Evolutionary conservation across 2,113 vertebrate genomes (phyloP).

Genomic region (Scolopax mira): DNA sequence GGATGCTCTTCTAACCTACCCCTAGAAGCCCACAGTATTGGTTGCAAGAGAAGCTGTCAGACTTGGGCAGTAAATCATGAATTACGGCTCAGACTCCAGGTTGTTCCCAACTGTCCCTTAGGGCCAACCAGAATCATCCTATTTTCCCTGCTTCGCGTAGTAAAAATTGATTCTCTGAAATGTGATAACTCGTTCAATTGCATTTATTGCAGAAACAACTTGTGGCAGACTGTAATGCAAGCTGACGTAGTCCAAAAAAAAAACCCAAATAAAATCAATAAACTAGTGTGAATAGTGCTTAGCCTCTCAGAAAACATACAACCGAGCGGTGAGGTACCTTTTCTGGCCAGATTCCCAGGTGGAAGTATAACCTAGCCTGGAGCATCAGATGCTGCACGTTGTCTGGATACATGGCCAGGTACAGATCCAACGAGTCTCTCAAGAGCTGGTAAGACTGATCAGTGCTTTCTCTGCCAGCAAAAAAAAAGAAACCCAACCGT

Average conservation of each 20-base stretch:
- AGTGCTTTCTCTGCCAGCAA: slow-evolving; percentile 85
- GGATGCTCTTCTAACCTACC: background rate
- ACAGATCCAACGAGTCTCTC: slow-evolving; percentile 94
- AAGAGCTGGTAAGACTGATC: slow-evolving; percentile 97
- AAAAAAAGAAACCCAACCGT: background rate
- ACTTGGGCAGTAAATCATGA: background rate
- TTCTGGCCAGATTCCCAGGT: slow-evolving; percentile 98
- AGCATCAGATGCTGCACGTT: slow-evolving; percentile 96
- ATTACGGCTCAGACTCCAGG: background rate
- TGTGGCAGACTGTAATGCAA: slow-evolving; percentile 1
- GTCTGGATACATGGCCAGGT: slow-evolving; percentile 96
- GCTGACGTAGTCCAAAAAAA: background rate
- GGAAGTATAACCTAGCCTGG: slow-evolving; percentile 96
- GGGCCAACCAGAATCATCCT: background rate
- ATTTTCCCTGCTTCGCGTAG: background rate
- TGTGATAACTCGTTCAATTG: background rate
- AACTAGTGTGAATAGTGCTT: background rate
- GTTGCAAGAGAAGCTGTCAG: background rate
- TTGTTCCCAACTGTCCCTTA: background rate
- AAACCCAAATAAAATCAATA: background rate
- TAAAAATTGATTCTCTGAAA: slow-evolving; percentile 2
- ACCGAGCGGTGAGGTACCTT: slow-evolving; percentile 82
- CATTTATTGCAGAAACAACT: background rate
- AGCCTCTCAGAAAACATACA: background rate
- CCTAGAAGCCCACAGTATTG: background rate